phyloP scores from a whole-genome alignment of 1,140 invertebrate species.

The Saccostrea cuccullata region DNA sequence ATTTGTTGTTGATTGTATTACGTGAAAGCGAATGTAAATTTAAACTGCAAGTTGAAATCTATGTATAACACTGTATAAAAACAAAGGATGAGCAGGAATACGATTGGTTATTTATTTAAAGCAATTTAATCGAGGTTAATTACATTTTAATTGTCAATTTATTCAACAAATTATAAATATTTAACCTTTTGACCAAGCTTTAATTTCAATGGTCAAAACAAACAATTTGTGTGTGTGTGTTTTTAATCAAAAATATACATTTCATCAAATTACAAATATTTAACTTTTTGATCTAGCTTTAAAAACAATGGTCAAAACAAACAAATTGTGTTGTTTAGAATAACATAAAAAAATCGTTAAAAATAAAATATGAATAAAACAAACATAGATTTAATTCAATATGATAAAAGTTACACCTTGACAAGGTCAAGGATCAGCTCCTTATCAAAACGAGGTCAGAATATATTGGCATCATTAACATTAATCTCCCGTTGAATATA shows the following conservation, averaged over 20 bases:
- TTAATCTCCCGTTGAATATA: not conserved
- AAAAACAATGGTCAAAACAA: not conserved
- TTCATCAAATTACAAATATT: not conserved
- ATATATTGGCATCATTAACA: conserved; percentile 4
- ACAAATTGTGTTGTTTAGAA: not conserved
- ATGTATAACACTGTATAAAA: too few relatives aligned
- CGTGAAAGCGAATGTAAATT: too few relatives aligned
- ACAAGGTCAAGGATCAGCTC: not conserved
- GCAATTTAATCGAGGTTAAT: not conserved
- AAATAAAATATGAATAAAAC: not conserved
- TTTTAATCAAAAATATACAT: too few relatives aligned
- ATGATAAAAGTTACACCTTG: not conserved
- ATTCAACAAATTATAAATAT: conserved; percentile 7
- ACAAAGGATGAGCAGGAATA: not conserved
- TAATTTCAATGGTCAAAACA: not conserved
- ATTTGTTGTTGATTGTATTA: too few relatives aligned
- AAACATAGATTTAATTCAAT: not conserved
- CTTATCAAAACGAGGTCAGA: not conserved
- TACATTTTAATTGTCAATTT: conserved; percentile 25
- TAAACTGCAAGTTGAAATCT: not conserved
- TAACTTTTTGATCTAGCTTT: not conserved
- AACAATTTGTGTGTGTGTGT: not conserved
- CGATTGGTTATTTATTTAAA: not conserved
- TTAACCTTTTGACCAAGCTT: not conserved
- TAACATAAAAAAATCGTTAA: not conserved